Percentiles rank a stretch among this genome's conserved stretches.
These are phyloP conservation scores for Halocynthia roretzi DNA, from an alignment of 23 tunicate species.

Conservation along the genomic window DNA sequence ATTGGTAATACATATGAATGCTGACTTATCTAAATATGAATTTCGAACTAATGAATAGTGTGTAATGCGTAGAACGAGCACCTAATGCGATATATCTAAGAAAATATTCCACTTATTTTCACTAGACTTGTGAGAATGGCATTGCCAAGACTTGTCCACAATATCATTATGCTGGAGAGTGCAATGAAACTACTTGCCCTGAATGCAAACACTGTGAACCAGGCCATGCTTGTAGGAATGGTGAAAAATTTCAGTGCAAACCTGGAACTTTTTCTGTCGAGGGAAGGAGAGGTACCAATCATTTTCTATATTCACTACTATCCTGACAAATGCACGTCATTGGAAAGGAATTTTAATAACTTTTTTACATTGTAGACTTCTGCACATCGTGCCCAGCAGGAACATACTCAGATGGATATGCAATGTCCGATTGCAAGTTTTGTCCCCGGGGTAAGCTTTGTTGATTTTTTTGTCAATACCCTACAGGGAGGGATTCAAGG, in stretches of 20 bases:
- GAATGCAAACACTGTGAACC: slow-evolving; percentile 28
- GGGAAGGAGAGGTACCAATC: not conserved
- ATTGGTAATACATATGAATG: slow-evolving; percentile 1
- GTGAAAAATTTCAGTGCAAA: slow-evolving; percentile 13
- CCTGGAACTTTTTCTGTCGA: slow-evolving; percentile 11
- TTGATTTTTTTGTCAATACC: not conserved
- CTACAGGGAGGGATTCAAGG: not conserved
- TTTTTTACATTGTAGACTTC: not conserved
- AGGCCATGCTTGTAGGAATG: slow-evolving; percentile 20
- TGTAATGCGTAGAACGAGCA: too few species aligned
- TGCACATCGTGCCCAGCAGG: slow-evolving; percentile 16
- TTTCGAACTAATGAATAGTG: too few species aligned
- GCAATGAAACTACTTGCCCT: slow-evolving; percentile 19
- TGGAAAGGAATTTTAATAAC: not conserved
- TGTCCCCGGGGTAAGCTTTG: slow-evolving; percentile 21
- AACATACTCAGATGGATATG: slow-evolving; percentile 2
- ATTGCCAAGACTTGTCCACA: slow-evolving; percentile 13
- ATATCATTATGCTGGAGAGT: slow-evolving; percentile 10
- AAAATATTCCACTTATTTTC: not conserved
- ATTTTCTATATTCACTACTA: too few species aligned
- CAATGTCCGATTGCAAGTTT: not conserved
- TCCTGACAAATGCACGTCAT: too few species aligned
- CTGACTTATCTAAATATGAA: too few species aligned
- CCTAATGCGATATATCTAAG: too few species aligned
- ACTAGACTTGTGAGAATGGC: slow-evolving; percentile 12